phyloP scores from a whole-genome alignment of 2,888 invertebrate species.

The Metallyticus violacea region DNA sequence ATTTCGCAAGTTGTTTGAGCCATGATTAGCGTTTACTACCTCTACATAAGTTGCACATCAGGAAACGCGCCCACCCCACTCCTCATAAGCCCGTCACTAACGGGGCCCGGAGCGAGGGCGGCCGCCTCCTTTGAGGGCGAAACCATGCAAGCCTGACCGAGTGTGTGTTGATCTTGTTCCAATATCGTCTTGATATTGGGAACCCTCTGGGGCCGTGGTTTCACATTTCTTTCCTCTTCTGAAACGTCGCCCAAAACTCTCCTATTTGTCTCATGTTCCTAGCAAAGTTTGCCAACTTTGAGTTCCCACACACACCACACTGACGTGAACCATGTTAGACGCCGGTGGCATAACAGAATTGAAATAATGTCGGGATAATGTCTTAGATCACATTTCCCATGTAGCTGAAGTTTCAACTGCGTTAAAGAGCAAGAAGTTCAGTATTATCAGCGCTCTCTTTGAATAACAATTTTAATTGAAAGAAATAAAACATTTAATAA shows the following conservation, averaged over 20 bases:
- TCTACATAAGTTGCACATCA: neutral
- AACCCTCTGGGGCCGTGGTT: neutral
- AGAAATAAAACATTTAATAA: no score
- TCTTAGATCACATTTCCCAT: neutral
- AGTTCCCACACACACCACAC: neutral
- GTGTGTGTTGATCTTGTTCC: slow-evolving; percentile 17
- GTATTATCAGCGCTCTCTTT: no score
- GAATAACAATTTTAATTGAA: no score
- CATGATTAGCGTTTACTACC: no score
- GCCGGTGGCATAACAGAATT: neutral
- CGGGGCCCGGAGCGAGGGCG: neutral
- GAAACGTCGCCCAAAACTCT: neutral
- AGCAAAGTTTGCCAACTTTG: neutral
- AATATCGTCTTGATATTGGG: slow-evolving; percentile 18
- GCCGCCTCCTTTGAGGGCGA: neutral
- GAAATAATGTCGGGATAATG: neutral
- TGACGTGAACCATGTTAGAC: neutral
- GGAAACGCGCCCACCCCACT: neutral
- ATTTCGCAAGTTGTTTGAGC: no score
- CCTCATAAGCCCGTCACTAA: neutral
- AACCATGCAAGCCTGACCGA: neutral
- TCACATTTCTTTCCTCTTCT: neutral
- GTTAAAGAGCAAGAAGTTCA: neutral
- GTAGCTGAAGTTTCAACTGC: neutral
- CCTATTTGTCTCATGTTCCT: neutral